Evolutionary conservation across 2,888 invertebrate species (phyloP).

Genomic region (Pollenia griseotomentosa): DNA sequence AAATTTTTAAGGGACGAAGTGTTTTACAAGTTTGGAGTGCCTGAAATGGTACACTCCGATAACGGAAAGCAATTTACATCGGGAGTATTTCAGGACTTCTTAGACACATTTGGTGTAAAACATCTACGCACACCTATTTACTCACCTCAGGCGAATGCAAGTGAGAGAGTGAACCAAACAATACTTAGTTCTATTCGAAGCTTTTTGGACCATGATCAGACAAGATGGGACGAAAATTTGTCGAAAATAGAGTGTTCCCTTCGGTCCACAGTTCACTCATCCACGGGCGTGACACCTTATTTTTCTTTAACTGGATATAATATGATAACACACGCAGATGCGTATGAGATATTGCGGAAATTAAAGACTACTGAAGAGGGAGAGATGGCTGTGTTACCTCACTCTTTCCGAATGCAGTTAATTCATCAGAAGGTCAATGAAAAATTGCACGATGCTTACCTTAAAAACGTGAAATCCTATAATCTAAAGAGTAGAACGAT

Average conservation of each 20-base stretch:
- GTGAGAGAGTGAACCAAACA: neutral
- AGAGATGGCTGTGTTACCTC: neutral
- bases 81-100: no score
- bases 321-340: conserved; percentile 5
- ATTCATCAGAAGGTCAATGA: neutral
- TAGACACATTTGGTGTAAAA: no score
- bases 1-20: no score
- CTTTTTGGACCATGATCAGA: neutral
- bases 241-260: neutral
- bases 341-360: neutral
- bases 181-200: conserved; percentile 7
- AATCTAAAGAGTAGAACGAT: neutral
- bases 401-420: neutral
- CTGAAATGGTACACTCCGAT: no score
- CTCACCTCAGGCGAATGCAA: neutral
- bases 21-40: no score
- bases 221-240: conserved; percentile 1
- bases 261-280: neutral
- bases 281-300: neutral
- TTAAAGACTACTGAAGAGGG: neutral
- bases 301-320: neutral
- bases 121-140: neutral
- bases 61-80: no score
- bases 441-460: conserved; percentile 8
- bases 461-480: neutral